Percentiles rank a stretch among this genome's conserved stretches.
phyloP scores from a whole-genome alignment of 1,140 invertebrate genomes.

The Zaprionus inermis region DNA sequence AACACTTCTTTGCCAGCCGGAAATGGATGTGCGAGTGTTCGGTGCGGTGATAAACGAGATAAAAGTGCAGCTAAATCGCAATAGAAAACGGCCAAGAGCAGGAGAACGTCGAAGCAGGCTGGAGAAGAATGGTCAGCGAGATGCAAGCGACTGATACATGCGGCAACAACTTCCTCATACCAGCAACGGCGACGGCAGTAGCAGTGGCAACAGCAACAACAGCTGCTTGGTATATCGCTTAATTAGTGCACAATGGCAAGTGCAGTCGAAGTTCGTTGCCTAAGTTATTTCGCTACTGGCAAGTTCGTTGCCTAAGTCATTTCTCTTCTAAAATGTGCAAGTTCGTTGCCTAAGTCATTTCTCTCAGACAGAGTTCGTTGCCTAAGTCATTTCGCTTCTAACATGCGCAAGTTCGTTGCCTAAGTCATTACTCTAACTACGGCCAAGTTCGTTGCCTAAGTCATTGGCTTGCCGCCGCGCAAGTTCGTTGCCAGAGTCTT shows the following conservation, averaged over 20 bases:
- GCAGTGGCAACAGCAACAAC: conserved; percentile 12
- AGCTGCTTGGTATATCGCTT: conserved; percentile 52
- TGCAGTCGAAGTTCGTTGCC: conserved; percentile 52
- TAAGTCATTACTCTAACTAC: not conserved
- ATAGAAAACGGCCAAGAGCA: conserved; percentile 5
- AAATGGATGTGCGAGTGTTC: conserved; percentile 34
- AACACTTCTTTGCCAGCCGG: conserved; percentile 32
- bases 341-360: no score
- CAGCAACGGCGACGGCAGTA: conserved; percentile 17
- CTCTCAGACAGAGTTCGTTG: not conserved
- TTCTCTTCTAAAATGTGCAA: not conserved
- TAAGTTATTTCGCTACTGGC: not conserved
- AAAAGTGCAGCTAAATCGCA: conserved; percentile 38
- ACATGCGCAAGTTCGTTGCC: not conserved
- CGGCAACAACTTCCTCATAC: conserved; percentile 61
- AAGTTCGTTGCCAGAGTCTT: conserved; percentile 5
- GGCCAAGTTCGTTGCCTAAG: conserved; percentile 1
- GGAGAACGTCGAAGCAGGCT: not conserved
- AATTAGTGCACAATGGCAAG: conserved; percentile 56
- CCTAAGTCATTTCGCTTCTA: no score
- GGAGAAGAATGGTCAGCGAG: conserved; percentile 32
- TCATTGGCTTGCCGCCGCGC: not conserved
- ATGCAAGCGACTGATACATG: conserved; percentile 54
- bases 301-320: conserved; percentile 1
- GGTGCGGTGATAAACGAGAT: conserved; percentile 44